These are phyloP conservation scores for Xylocampa areola DNA, from an alignment of 2,888 invertebrate species.

Conservation along the genomic window DNA sequence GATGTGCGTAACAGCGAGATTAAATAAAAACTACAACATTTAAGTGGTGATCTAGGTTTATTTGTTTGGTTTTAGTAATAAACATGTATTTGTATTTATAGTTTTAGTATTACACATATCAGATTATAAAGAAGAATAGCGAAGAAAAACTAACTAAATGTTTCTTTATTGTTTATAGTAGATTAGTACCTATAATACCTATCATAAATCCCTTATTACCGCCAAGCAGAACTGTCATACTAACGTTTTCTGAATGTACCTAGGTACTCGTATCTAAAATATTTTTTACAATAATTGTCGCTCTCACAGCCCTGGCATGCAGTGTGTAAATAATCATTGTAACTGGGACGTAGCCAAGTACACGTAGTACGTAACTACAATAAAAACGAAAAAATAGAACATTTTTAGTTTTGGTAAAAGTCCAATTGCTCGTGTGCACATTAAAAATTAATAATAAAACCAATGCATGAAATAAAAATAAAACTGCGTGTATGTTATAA, in stretches of 20 bases:
- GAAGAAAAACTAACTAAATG: no score
- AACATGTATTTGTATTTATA: no score
- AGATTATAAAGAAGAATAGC: no score
- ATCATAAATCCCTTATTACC: neutral
- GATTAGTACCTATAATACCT: no score
- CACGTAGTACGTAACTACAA: conserved; percentile 51
- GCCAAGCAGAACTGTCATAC: neutral
- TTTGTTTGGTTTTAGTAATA: no score
- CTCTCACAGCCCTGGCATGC: conserved; percentile 60
- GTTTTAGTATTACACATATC: no score
- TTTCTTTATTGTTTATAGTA: no score
- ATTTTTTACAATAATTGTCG: conserved; percentile 9
- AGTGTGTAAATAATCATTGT: conserved; percentile 67
- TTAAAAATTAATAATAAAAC: conserved; percentile 16
- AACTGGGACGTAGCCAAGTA: conserved; percentile 71
- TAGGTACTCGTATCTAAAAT: no score
- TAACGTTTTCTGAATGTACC: neutral
- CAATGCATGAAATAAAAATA: neutral
- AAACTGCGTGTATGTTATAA: no score
- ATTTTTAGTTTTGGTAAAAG: conserved; percentile 53
- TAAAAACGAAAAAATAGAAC: conserved; percentile 46
- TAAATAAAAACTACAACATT: no score
- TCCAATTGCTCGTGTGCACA: conserved; percentile 47
- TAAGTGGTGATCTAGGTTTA: no score
- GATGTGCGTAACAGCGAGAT: no score